Evolutionary conservation across 2,113 vertebrate genomes (phyloP).

Genomic region (Sphyrna mokarran): DNA sequence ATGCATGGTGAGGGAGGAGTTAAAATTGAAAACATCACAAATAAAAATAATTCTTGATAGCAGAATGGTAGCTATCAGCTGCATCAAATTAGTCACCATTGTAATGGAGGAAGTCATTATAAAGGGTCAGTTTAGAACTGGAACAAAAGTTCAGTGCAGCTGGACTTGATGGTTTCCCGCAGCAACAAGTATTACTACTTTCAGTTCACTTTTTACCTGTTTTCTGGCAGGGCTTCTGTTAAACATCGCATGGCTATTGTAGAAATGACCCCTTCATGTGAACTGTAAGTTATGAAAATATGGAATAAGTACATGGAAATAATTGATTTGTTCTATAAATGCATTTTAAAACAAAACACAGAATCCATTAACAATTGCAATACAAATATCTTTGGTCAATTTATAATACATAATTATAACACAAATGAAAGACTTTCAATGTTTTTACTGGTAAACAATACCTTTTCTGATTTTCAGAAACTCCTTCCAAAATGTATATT

Average conservation of each 20-base stretch:
- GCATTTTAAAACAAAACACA: conserved; percentile 14
- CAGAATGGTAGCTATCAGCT: background rate
- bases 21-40: background rate
- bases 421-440: background rate
- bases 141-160: background rate
- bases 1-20: background rate
- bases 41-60: background rate
- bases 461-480: conserved; percentile 63
- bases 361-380: background rate
- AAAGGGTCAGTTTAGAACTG: background rate
- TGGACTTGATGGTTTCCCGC: background rate
- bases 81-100: background rate
- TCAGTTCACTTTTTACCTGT: conserved; percentile 13
- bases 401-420: background rate
- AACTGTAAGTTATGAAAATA: conserved; percentile 45
- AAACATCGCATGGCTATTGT: conserved; percentile 76
- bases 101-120: background rate
- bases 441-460: conserved; percentile 44
- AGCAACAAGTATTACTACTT: background rate
- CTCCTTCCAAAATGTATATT: conserved; percentile 81
- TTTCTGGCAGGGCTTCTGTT: conserved; percentile 88
- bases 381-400: background rate
- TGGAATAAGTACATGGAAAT: background rate
- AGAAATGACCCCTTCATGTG: conserved; percentile 52
- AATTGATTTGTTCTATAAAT: background rate